Conservation (phyloP, 2,797 vertebrate genomes). For the Cetoscarus ocellatus region DNA sequence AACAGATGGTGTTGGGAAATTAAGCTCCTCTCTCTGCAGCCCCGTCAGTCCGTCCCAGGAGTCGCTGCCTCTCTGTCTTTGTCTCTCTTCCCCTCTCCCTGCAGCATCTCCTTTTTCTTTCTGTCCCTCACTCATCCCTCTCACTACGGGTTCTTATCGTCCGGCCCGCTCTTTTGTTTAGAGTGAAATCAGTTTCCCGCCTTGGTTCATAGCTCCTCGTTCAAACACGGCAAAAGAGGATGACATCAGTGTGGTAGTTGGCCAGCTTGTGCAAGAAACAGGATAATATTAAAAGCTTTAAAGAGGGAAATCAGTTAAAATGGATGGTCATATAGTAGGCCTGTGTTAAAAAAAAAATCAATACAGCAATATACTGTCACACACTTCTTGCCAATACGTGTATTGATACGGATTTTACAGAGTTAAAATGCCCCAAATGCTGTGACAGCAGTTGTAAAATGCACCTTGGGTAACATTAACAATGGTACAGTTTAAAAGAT, state of each 20-base stretch:
- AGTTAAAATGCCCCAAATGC: no score
- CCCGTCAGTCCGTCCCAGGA: slow-evolving; percentile 82
- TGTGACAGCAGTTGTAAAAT: no score
- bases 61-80: slow-evolving; percentile 64
- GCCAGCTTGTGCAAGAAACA: slow-evolving; percentile 16
- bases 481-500: no score
- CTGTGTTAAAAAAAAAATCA: no score
- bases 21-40: slow-evolving; percentile 88
- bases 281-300: slow-evolving; percentile 17
- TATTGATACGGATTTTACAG: no score
- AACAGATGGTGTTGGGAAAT: slow-evolving; percentile 96
- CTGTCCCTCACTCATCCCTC: slow-evolving; percentile 37
- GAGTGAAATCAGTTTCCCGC: slow-evolving; percentile 21
- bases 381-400: no score
- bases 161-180: slow-evolving; percentile 29
- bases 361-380: no score
- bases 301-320: background rate
- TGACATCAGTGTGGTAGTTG: slow-evolving; percentile 20
- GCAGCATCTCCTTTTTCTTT: slow-evolving; percentile 21
- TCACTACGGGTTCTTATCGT: slow-evolving; percentile 38
- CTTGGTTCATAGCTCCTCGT: slow-evolving; percentile 16
- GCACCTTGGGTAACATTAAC: no score
- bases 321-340: background rate
- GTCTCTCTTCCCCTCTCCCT: slow-evolving; percentile 32
- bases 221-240: slow-evolving; percentile 23